Evolutionary conservation across 2,113 vertebrate genomes (phyloP).

Genomic region (Scomber japonicus): DNA sequence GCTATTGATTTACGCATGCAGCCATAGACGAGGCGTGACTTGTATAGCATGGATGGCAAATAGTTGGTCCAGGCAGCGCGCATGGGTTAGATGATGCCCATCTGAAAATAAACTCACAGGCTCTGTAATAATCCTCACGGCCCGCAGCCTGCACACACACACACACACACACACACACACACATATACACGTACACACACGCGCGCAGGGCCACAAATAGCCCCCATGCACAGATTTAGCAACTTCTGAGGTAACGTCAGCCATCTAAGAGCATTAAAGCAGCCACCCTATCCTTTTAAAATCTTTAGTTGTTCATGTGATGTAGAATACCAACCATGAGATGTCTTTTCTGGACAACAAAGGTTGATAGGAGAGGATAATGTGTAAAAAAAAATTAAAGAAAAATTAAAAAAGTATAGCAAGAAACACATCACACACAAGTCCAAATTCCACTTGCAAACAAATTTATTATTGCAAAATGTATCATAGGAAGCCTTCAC

Average conservation of each 20-base stretch:
- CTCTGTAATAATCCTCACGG: slow-evolving; percentile 52
- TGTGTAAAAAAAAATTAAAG: no score
- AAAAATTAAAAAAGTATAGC: not conserved
- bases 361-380: not conserved
- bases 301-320: not conserved
- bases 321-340: no score
- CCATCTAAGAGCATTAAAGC: slow-evolving; percentile 14
- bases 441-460: slow-evolving; percentile 50
- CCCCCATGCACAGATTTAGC: slow-evolving; percentile 31
- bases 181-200: not conserved
- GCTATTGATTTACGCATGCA: not conserved
- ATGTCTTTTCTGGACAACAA: not conserved
- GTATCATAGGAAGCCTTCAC: slow-evolving; percentile 59
- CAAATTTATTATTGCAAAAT: slow-evolving; percentile 80
- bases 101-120: slow-evolving; percentile 55
- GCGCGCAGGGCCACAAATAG: slow-evolving; percentile 6
- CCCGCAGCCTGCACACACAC: slow-evolving; percentile 27
- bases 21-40: slow-evolving; percentile 13
- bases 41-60: not conserved
- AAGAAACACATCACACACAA: slow-evolving; percentile 9
- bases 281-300: not conserved
- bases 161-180: not conserved
- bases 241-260: slow-evolving; percentile 19
- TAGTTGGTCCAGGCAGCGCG: not conserved
- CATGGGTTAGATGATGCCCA: slow-evolving; percentile 11